Base-by-base conservation (phyloP, 2,113 vertebrate species). In the Larimichthys polyactis region DNA sequence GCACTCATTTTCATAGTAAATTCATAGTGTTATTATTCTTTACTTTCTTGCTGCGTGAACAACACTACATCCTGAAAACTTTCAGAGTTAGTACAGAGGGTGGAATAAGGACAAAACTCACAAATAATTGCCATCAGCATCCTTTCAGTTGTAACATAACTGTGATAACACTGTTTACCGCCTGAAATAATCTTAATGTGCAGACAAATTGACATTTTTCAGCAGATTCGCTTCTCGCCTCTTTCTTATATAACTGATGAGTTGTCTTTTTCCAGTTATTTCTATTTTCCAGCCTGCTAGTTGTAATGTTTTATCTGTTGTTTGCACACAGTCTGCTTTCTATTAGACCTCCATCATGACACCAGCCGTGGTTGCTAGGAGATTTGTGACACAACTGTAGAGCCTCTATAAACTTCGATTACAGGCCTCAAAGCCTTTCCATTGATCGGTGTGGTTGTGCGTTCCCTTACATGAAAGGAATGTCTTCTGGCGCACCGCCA, bases 401-500 rank as follows among this genome's bases (percentile, higher is more conserved):
- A 77, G 62, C 58, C 57, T 69, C 57, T 64, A 51, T 67, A 58
- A 79, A 73, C 62, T 71, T 81, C 3, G 19, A 85, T 85, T 79
- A 67, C 46, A 59, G n/a, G 40, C 48, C 52, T 89, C 80, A 78
- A 78, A 82, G 90, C 57, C 15, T 76, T 51, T 22, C 22, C 46
- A 78, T 85, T 82, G 89, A 92, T 71, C 55, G 22, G 3, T 44
- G 4, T 57, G 51, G 27, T 7, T 52, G n/a, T 64, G 29, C 7
- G 0, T 58, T 4, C 52, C 70, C 36, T 57, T 22, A 79, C 66
- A 89, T 90, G 63, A 87, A 87, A 88, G 72, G 49, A 86, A 74
- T 51, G 62, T 44, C 75, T 67, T 62, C 36, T 10, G 46, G 43
- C 27, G 44, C 15, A 9, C 29, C 9, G 2, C 11, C 43, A 52